Evolutionary conservation across 2,797 vertebrate species (phyloP).

Genomic region (Sebastes kiyomatsui): DNA sequence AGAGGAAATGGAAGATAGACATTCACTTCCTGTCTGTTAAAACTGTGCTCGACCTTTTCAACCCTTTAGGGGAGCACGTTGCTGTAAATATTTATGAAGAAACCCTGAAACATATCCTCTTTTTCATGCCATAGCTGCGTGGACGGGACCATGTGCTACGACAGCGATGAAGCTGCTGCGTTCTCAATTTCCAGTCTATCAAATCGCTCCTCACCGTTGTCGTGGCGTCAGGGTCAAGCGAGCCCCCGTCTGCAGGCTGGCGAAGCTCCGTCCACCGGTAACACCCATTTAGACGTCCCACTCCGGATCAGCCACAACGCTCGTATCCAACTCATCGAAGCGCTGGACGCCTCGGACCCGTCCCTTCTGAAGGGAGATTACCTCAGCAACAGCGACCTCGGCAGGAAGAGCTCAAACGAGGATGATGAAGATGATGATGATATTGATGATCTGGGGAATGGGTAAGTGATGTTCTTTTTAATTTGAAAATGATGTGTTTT

Average conservation of each 20-base stretch:
- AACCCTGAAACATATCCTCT: neutral
- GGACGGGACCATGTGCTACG: slow-evolving; percentile 89
- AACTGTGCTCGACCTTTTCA: neutral
- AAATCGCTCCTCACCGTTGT: slow-evolving; percentile 93
- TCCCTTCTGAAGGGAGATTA: slow-evolving; percentile 91
- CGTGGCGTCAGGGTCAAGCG: slow-evolving; percentile 95
- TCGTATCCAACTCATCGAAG: slow-evolving; percentile 90
- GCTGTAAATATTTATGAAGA: neutral
- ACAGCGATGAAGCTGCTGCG: slow-evolving; percentile 93
- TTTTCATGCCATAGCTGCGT: slow-evolving; percentile 80
- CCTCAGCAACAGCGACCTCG: slow-evolving; percentile 87
- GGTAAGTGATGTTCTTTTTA: slow-evolving; percentile 78
- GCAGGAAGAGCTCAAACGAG: slow-evolving; percentile 81
- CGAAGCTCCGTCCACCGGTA: slow-evolving; percentile 89
- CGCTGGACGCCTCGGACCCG: slow-evolving; percentile 87
- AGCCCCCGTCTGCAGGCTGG: slow-evolving; percentile 95
- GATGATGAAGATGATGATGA: slow-evolving; percentile 83
- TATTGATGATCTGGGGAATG: slow-evolving; percentile 90
- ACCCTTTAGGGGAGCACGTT: neutral
- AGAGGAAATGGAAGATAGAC: slow-evolving; percentile 21
- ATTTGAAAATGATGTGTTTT: neutral
- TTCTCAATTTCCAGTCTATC: slow-evolving; percentile 93
- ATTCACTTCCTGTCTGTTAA: neutral
- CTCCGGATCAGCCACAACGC: slow-evolving; percentile 89
- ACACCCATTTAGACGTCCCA: slow-evolving; percentile 80